Base-by-base conservation (phyloP, 2,113 vertebrate genomes). In the Ia io region DNA sequence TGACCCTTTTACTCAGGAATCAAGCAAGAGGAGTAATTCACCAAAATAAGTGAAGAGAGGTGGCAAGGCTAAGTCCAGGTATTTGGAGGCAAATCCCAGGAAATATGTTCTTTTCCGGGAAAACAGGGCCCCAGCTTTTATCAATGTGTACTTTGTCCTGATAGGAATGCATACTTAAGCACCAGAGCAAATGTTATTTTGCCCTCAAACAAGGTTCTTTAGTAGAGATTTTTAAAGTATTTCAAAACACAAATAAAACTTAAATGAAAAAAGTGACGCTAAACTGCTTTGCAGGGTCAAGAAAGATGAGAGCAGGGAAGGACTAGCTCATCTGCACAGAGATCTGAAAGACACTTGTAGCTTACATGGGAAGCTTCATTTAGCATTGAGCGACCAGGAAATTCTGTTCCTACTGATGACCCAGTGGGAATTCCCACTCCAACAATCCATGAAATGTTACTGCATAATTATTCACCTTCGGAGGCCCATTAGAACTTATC, bases 401-500 rank as follows among this genome's bases (percentile, higher is more conserved):
- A 84, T 96, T 93, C 80, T 94, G 96, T 77, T 97, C 95, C 86
- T 88, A 73, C 82, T 76, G 94, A 90, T 96, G 95, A 95, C 94
- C 11, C 97, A 53, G 97, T 92, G 97, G 97, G 95, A 97, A 97
- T 96, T 96, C 97, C 92, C 93, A 93, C 82, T 96, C 97, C 97
- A 97, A 96, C 97, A 97, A 96, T 84, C 97, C 97, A 96, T 98
- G 97, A 98, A 96, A 97, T 96, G 97, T 96, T 97, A 95, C 97
- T 96, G 97, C 95, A 97, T 98, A 98, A 98, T 97, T 97, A 97
- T 97, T 96, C 97, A 96, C 97, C 97, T 97, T 97, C 97, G 83
- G 97, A 96, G 97, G 94, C 97, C 97, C 96, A 97, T 97, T 97
- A 97, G 96, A 96, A 97, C 91, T 97, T 97, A 98, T 98, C 98